Evolutionary conservation across 2,888 invertebrate species (phyloP), one percentile per base, ranked within the genome.

Genomic region (Meteorus colon): DNA sequence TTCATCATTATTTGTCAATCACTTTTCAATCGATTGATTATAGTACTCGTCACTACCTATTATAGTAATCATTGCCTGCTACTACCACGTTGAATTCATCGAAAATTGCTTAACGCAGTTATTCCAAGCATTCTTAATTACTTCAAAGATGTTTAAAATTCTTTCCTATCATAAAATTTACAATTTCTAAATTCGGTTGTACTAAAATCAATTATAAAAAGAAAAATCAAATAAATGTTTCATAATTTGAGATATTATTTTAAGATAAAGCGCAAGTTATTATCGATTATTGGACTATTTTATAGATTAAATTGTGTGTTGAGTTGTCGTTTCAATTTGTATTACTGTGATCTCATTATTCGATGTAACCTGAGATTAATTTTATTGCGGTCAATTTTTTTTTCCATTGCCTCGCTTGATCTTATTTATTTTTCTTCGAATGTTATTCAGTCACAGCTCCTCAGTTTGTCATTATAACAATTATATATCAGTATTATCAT

Each of bases 331-430:
- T 55, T 19, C 4, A 24, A 4, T 55, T 55, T 55, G 19, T 55
- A 19, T 8, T 5, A 55, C 19, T 55, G 19, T 55, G 55, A 70
- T 55, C 37, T 69, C 45, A 59, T 34, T 62, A 70, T 70, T 75
- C 75, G 70, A 75, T 75, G 67, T 75, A 72, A 75, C 75, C 74
- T 75, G 75, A 75, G 71, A 75, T 75, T 59, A 37, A 65, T 65
- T 55, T 68, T 41, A 41, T 37, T 34, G 16, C 45, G 27, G n/a
- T 71, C 4, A 45, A 41, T 29, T 37, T 73, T 73, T 71, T 67
- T 70, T 41, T 41, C 19, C 4, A 41, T 74, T 67, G n/a, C 3
- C 16, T 41, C 62, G 14, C 10, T 31, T 34, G 34, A 8, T 29
- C 3, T 65, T 24, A 19, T 16, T 8, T n/a, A 55, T 19, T 12